Base-by-base conservation (phyloP, 2,797 vertebrate genomes). In the Peromyscus nudipes region DNA sequence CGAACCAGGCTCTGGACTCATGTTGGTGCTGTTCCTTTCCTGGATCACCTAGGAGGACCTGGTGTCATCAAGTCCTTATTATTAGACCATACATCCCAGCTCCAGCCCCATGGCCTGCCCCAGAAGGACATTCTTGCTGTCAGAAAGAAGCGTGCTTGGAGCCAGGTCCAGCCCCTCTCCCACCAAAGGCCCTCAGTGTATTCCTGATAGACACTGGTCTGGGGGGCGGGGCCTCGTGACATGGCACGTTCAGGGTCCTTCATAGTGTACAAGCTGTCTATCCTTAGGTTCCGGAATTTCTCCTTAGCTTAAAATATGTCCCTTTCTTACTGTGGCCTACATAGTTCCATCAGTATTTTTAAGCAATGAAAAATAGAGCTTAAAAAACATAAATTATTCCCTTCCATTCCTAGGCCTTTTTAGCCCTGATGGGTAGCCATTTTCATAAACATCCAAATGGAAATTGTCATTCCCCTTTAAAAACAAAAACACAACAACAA, bases 251-350 rank as follows among this genome's bases (percentile, higher is more conserved):
- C 34, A 37, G 62, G 19, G 37, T 83, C 77, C 60, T 91, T 49
- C 60, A 46, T 16, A 52, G 34, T 79, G 31, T 27, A 17, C 29
- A n/a, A 37, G 21, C 65, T 75, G 37, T 34, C 37, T 82, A 27
- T 25, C 37, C 82, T 62, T 73, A 46, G 79, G 71, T 62, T 95
- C 92, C 34, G 91, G 64, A 55, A 71, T 71, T 85, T 91, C 34
- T 11, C 71, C n/a, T 91, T 29, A 65, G 75, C 65, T 93, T 91
- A 49, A 94, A 96, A 91, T 14, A 3, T 81, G 55, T 0, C 4
- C 75, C 76, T 93, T 95, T 91, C 97, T 98, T 96, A 75, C 96
- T 95, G 98, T 64, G 31, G 1, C 73, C 73, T 27, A 64, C 31
- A 77, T 65, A 46, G 25, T 80, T 95, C 83, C 67, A 14, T 96